Evolutionary conservation across 2,888 invertebrate genomes (phyloP).

Genomic region (Synergus itoensis): DNA sequence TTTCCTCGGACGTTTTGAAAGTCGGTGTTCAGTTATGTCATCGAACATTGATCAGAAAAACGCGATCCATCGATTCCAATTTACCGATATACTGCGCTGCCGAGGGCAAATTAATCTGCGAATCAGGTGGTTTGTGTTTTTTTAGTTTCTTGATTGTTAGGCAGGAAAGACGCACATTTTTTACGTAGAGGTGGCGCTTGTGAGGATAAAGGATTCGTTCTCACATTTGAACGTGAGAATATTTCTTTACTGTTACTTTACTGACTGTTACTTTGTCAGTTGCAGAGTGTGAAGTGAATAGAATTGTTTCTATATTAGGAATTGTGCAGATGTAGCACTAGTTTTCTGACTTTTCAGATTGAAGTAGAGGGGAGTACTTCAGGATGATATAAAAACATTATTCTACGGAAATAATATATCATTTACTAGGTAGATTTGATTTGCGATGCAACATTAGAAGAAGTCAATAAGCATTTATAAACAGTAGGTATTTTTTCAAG

Average conservation of each 20-base stretch:
- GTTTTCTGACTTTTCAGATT: not conserved
- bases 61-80: conserved; percentile 31
- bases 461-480: no score
- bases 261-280: not conserved
- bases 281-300: conserved; percentile 1
- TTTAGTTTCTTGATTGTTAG: conserved; percentile 10
- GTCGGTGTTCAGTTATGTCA: conserved; percentile 38
- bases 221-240: conserved; percentile 22
- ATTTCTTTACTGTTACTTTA: conserved; percentile 17
- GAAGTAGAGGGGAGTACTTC: not conserved
- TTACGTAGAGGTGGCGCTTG: conserved; percentile 14
- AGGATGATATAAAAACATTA: not conserved
- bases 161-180: not conserved
- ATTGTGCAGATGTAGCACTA: not conserved
- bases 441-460: no score
- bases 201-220: conserved; percentile 8
- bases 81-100: conserved; percentile 8
- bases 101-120: conserved; percentile 17
- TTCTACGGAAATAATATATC: no score
- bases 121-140: not conserved
- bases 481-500: no score
- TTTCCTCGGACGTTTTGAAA: conserved; percentile 31
- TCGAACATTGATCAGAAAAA: conserved; percentile 32
- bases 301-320: conserved; percentile 14
- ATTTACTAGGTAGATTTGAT: no score